Evolutionary conservation across 2,797 vertebrate genomes (phyloP).

Genomic region (Strix occidentalis): DNA sequence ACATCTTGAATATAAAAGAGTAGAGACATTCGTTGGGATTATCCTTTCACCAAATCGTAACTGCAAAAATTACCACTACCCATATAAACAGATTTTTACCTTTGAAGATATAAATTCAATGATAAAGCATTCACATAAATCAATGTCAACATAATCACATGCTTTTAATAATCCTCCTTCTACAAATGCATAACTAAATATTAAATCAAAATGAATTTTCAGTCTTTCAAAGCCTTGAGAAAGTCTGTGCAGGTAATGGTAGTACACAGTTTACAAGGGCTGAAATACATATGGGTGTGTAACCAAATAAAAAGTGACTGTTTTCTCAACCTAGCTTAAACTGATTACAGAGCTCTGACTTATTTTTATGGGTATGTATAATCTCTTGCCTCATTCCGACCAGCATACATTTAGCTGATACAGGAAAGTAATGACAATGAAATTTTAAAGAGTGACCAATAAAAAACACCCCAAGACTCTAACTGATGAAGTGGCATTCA

Average conservation of each 20-base stretch:
- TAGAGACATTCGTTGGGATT: neutral
- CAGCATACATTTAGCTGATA: conserved; percentile 28
- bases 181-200: neutral
- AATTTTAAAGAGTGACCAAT: neutral
- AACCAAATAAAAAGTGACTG: conserved; percentile 50
- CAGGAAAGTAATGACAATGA: neutral
- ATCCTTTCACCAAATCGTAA: neutral
- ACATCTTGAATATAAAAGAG: neutral
- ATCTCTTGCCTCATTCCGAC: neutral
- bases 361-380: neutral
- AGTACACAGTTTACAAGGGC: neutral
- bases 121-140: neutral
- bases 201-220: neutral
- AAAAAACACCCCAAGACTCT: neutral
- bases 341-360: conserved; percentile 1
- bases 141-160: neutral
- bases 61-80: neutral
- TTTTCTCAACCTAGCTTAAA: conserved; percentile 14
- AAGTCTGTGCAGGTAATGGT: neutral
- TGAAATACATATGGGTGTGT: neutral
- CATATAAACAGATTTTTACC: neutral
- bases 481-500: neutral
- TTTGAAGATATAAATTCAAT: neutral
- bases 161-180: neutral
- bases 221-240: neutral